These are phyloP conservation scores for Carapus acus DNA, from an alignment of 2,797 vertebrate genomes.

Conservation along the genomic window DNA sequence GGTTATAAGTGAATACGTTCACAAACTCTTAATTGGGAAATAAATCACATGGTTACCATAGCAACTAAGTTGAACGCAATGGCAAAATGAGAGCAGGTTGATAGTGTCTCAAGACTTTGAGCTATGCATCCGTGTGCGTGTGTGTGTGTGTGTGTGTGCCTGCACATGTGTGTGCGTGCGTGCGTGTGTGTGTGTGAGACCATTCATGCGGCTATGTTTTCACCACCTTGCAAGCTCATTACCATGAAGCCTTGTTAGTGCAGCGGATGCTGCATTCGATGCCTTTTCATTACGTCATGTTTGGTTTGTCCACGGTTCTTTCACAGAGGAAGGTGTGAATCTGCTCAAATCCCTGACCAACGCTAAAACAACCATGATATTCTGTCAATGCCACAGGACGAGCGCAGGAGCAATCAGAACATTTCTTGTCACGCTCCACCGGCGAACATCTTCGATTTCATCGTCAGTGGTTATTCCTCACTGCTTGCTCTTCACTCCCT, in stretches of 20 bases:
- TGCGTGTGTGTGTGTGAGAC: conserved; percentile 5
- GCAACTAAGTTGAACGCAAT: conserved; percentile 50
- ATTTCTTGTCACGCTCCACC: conserved; percentile 12
- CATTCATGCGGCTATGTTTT: conserved; percentile 39
- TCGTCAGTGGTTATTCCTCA: conserved; percentile 1
- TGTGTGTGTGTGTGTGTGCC: conserved; percentile 15
- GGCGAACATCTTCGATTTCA: conserved; percentile 4
- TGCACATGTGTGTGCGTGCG: conserved; percentile 19
- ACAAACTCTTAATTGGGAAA: conserved; percentile 66
- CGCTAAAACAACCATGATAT: conserved; percentile 37
- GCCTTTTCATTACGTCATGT: conserved; percentile 43
- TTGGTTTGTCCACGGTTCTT: conserved; percentile 30
- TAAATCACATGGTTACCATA: conserved; percentile 60
- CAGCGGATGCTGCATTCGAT: conserved; percentile 36
- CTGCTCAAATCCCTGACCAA: conserved; percentile 37
- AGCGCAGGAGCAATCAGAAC: conserved; percentile 23
- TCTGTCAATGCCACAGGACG: conserved; percentile 26
- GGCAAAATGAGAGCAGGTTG: conserved; percentile 44
- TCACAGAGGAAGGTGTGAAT: conserved; percentile 20
- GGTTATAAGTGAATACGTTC: conserved; percentile 52
- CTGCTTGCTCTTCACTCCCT: background rate
- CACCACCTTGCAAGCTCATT: conserved; percentile 51
- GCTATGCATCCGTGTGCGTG: conserved; percentile 15
- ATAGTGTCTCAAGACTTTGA: conserved; percentile 30
- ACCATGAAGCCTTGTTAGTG: conserved; percentile 47